Evolutionary conservation across 2,888 invertebrate genomes (phyloP), one percentile per base, ranked within the genome.

Genomic region (Globia sparganii): DNA sequence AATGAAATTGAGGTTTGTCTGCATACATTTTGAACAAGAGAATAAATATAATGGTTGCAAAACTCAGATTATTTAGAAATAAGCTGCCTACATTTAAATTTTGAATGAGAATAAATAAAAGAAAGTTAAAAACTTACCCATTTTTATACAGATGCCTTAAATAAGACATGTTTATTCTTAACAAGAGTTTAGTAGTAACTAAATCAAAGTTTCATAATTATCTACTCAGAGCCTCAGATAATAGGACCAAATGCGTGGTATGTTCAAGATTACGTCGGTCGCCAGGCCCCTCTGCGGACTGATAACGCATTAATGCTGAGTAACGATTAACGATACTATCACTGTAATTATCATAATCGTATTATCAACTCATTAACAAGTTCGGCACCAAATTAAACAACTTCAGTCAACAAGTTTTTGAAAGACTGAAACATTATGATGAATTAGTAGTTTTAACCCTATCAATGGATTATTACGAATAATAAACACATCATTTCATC

Each of bases 131-230:
- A 80, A 85, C 94, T 94, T 88, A 95, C 96, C 94, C 90, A 90
- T 94, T 92, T 91, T 89, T 93, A 79, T 88, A 90, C 67, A 95
- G 76, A 82, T 90, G 91, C 79, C 91, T 91, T 83, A 95, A 87
- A 88, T 94, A 94, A 78, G 93, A 94, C 95, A 95, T 95, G 78
- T 71, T 92, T 81, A 83, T 64, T 77, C 37, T 69, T 61, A 76
- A 69, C 67, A 69, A 77, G 61, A 84, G 67, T 76, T 37, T 83
- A 68, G 72, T 71, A 78, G 65, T 76, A 90, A 89, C 87, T 85
- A 90, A 91, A 91, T 90, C 89, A 90, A 72, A 86, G 86, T 90
- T 90, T 80, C n/a, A 56, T 62, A 77, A 77, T 91, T 91, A 91
- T 90, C 89, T 83, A 73, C 75, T 85, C 74, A 21, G 28, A 31